Base-by-base conservation (phyloP, 2,888 invertebrate genomes). In the Agapostemon virescens region DNA sequence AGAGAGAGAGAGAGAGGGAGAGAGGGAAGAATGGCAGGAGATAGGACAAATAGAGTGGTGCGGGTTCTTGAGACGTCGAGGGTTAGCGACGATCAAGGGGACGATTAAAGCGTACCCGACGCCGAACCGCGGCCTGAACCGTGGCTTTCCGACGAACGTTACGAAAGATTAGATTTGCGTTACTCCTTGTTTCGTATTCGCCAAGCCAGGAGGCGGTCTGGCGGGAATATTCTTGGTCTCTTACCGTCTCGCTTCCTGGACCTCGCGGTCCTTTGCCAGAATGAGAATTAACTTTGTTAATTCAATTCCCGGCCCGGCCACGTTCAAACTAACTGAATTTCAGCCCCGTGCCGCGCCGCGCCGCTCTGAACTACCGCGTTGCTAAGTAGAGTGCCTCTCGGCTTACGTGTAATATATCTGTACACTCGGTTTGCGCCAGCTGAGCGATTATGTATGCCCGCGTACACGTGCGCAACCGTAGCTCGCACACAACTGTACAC, bases 251-350 rank as follows among this genome's bases (percentile, higher is more conserved):
- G 38, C 69, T 71, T 68, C 81, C 69, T 79, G 70, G 71, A 74
- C 74, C 74, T 80, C 58, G 72, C 64, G 68, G 79, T 85, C 84
- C 77, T 84, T 82, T 70, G 63, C 78, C 79, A 79, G 79, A 86
- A 86, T 78, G 77, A 77, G 78, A 85, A 86, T 85, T 81, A 79
- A 84, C 78, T 82, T 74, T 58, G 87, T 87, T 86, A 86, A 86
- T 86, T 87, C 77, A 84, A 87, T 86, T 85, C 69, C 74, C 58
- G 67, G 84, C 82, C 74, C 76, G 77, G 77, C 84, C 82, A 77
- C 84, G 84, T 77, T 84, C 82, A 72, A 82, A 79, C 82, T 85
- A 84, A 85, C 79, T 82, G 82, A 84, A 85, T 85, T 85, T 82
- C 82, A 76, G 79, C 40, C 63, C 63, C 23, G 63, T 33, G 52